These are phyloP conservation scores for Asobara japonica DNA, from an alignment of 1,140 invertebrate species.

Conservation along the genomic window DNA sequence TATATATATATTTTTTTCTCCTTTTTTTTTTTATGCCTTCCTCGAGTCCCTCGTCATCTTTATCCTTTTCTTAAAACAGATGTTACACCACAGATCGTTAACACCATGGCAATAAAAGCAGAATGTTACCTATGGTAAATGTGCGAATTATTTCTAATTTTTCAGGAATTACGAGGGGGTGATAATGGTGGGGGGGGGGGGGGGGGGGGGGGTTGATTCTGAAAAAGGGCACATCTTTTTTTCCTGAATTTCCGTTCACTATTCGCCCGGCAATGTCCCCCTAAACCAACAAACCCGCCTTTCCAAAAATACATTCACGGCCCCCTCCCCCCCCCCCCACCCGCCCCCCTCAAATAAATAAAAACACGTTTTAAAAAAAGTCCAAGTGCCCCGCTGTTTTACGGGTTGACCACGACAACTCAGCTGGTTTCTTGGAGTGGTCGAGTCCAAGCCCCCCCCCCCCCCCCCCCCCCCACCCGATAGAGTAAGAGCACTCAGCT, in stretches of 20 bases:
- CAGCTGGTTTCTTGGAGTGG: conserved; percentile 22
- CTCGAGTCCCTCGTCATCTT: neutral
- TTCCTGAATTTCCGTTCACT: too few relatives aligned
- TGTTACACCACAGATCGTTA: conserved; percentile 14
- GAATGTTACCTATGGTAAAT: neutral
- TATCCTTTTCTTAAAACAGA: conserved; percentile 2
- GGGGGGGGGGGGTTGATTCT: too few relatives aligned
- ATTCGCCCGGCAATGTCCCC: too few relatives aligned
- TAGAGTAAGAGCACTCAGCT: conserved; percentile 23
- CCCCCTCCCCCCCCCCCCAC: neutral
- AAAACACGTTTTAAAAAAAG: neutral
- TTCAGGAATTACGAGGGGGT: too few relatives aligned
- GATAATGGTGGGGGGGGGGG: too few relatives aligned
- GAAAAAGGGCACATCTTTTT: too few relatives aligned
- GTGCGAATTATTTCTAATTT: neutral
- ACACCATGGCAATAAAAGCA: neutral
- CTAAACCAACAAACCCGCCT: neutral
- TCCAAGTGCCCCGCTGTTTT: conserved; percentile 31
- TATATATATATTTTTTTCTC: too few relatives aligned
- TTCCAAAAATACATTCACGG: neutral
- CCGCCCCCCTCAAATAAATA: neutral
- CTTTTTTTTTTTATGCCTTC: neutral
- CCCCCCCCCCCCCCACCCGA: too few relatives aligned
- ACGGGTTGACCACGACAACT: conserved; percentile 33
- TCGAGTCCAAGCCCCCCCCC: neutral